Conservation (phyloP, 2,888 invertebrate species). For the Parasteatoda lunata region DNA sequence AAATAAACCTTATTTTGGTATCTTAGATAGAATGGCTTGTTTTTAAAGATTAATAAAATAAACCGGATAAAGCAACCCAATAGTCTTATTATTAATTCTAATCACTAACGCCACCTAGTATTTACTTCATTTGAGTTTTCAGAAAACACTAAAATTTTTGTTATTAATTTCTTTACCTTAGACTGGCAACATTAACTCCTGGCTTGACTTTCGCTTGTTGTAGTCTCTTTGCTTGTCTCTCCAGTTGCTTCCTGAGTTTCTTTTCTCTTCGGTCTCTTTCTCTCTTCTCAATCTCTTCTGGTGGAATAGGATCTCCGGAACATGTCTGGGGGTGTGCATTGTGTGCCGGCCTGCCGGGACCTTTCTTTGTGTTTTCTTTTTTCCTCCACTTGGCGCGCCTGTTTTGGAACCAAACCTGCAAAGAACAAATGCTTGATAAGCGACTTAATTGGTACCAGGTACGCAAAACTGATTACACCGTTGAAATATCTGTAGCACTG, state of each 20-base stretch:
- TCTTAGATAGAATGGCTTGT: too few species aligned
- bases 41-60: too few species aligned
- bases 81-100: neutral
- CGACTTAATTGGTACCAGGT: too few species aligned
- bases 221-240: conserved; percentile 92
- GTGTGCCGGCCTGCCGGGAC: conserved; percentile 97
- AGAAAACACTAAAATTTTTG: neutral
- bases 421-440: conserved; percentile 70
- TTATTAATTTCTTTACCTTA: conserved; percentile 34
- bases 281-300: conserved; percentile 77
- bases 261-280: conserved; percentile 74
- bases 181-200: conserved; percentile 66
- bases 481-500: too few species aligned
- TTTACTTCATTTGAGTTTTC: neutral
- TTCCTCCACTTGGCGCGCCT: conserved; percentile 99
- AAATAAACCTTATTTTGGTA: too few species aligned
- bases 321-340: conserved; percentile 98
- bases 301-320: conserved; percentile 96
- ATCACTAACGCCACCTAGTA: neutral
- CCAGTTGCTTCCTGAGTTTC: conserved; percentile 90
- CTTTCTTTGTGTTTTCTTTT: conserved; percentile 98
- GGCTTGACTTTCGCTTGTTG: conserved; percentile 70
- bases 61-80: too few species aligned
- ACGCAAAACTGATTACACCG: too few species aligned
- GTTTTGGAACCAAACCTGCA: conserved; percentile 99